Conservation (phyloP, 2,113 vertebrate species). For the Miniopterus natalensis region DNA sequence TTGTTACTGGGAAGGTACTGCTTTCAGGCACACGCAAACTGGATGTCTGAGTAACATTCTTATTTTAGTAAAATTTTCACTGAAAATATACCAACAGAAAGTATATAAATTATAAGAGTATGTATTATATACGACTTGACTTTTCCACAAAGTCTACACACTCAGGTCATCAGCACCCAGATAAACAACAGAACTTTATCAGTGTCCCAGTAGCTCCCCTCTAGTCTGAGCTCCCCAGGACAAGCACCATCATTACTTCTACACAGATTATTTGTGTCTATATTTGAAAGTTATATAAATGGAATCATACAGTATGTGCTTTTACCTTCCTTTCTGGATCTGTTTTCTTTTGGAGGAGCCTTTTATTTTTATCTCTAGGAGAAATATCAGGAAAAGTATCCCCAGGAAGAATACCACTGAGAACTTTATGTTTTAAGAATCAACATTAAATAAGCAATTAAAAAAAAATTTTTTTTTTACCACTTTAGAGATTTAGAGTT, state of each 20-base stretch:
- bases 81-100: not conserved
- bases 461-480: not conserved
- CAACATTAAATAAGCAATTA: not conserved
- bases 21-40: not conserved
- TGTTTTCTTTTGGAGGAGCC: not conserved
- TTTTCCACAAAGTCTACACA: not conserved
- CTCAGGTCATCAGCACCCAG: not conserved
- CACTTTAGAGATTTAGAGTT: not conserved
- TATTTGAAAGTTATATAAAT: not conserved
- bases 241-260: not conserved
- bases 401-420: not conserved
- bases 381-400: not conserved
- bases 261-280: not conserved
- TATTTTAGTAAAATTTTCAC: not conserved
- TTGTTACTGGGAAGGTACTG: not conserved
- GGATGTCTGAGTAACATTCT: not conserved
- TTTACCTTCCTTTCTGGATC: not conserved
- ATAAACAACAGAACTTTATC: not conserved
- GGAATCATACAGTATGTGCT: not conserved
- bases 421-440: constrained; percentile 32
- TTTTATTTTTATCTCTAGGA: constrained; percentile 44
- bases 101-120: not conserved
- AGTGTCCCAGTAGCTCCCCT: not conserved
- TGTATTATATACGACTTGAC: not conserved
- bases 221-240: not conserved